Conservation (phyloP, 2,113 vertebrate genomes). For the Micronycteris hirsuta region DNA sequence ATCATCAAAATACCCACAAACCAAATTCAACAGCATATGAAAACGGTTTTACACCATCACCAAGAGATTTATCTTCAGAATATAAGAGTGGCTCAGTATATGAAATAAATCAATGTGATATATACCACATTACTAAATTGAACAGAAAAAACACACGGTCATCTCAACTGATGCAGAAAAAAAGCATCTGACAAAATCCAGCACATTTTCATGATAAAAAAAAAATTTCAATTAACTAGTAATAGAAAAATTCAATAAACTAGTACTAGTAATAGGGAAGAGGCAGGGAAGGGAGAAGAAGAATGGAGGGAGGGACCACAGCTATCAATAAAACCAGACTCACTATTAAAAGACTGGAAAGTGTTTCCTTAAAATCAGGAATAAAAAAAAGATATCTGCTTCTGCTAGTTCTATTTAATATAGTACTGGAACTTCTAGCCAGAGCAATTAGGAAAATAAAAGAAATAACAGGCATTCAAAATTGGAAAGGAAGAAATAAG, state of each 20-base stretch:
- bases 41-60: background rate
- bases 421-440: too few species aligned
- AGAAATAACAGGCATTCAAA: background rate
- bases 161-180: background rate
- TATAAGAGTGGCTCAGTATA: background rate
- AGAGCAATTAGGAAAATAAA: background rate
- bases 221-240: background rate
- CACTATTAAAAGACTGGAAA: background rate
- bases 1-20: background rate
- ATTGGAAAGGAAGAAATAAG: background rate
- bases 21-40: background rate
- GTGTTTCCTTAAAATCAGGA: background rate
- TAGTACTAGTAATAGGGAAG: background rate
- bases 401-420: too few species aligned
- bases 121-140: background rate
- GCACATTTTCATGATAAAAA: background rate
- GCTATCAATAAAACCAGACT: background rate
- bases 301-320: background rate
- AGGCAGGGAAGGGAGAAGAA: background rate
- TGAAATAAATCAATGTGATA: background rate
- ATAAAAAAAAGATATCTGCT: too few species aligned
- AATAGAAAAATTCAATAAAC: background rate
- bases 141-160: background rate
- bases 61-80: background rate
- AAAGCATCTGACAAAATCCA: background rate